Evolutionary conservation across 2,113 vertebrate species (phyloP).

Genomic region (Ptyas mucosa): DNA sequence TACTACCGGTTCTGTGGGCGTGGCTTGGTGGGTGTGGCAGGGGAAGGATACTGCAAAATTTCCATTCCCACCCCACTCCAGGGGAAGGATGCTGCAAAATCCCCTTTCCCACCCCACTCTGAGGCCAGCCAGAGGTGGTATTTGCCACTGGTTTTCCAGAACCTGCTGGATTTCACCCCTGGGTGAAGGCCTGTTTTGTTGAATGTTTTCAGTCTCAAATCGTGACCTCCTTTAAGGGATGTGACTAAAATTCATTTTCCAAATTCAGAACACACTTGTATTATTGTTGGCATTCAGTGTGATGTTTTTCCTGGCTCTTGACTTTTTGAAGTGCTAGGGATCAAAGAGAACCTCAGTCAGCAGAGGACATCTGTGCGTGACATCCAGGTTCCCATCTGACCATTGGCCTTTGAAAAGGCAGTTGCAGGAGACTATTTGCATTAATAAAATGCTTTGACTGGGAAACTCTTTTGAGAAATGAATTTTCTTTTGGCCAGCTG

Average conservation of each 20-base stretch:
- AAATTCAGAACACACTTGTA: not conserved
- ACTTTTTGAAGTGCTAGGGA: too few relatives aligned
- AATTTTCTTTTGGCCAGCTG: not conserved
- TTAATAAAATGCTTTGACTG: not conserved
- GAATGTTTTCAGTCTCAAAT: not conserved
- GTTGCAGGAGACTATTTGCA: not conserved
- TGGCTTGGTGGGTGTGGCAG: too few relatives aligned
- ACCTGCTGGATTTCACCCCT: too few relatives aligned
- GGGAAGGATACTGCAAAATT: too few relatives aligned
- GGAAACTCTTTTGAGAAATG: not conserved
- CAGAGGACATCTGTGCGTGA: not conserved
- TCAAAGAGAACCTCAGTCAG: not conserved
- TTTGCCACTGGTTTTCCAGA: too few relatives aligned
- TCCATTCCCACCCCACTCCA: too few relatives aligned
- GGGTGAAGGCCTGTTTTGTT: not conserved
- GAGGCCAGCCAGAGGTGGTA: too few relatives aligned
- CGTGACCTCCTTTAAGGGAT: not conserved
- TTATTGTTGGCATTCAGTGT: not conserved
- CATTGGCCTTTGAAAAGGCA: not conserved
- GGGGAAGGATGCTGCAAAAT: too few relatives aligned
- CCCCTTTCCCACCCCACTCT: too few relatives aligned
- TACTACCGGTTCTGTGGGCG: too few relatives aligned
- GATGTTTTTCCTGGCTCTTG: not conserved
- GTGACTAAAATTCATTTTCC: not conserved
- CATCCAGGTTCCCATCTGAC: not conserved